These are phyloP conservation scores for Patagioenas fasciata DNA, from an alignment of 2,113 vertebrate genomes.

Conservation along the genomic window DNA sequence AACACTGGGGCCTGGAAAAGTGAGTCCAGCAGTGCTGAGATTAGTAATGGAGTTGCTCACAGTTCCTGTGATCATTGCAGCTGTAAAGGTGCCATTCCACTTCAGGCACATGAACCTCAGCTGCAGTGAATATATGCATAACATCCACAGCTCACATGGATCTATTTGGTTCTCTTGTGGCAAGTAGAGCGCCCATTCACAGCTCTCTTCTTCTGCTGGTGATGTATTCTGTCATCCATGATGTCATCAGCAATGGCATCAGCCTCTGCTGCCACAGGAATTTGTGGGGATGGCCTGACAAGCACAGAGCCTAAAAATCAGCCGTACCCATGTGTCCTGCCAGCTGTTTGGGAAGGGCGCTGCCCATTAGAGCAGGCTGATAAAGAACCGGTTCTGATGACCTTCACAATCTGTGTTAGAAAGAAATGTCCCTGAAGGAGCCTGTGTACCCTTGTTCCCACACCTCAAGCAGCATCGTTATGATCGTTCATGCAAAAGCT, in stretches of 20 bases:
- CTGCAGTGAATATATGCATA: not conserved
- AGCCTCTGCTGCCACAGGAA: not conserved
- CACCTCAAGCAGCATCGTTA: not conserved
- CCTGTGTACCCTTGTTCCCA: not conserved
- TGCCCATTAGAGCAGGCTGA: not conserved
- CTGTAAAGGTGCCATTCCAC: not conserved
- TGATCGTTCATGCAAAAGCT: not conserved
- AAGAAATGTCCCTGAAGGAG: not conserved
- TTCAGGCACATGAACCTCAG: not conserved
- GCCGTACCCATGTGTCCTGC: not conserved
- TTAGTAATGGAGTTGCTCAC: not conserved
- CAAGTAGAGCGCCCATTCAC: not conserved
- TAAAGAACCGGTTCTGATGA: not conserved
- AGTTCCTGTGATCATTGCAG: not conserved
- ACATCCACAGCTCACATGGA: not conserved
- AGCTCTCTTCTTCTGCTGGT: not conserved
- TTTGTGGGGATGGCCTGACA: not conserved
- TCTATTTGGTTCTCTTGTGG: accelerated
- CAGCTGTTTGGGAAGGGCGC: not conserved
- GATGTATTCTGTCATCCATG: not conserved
- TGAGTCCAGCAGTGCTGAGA: not conserved
- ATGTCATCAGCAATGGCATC: not conserved
- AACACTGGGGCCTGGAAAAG: not conserved
- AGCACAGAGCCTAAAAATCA: not conserved
- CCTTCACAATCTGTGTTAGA: not conserved